Percentiles rank a stretch among this genome's conserved stretches.
These are phyloP conservation scores for Leucoraja erinaceus DNA, from an alignment of 2,113 vertebrate species.

Conservation along the genomic window DNA sequence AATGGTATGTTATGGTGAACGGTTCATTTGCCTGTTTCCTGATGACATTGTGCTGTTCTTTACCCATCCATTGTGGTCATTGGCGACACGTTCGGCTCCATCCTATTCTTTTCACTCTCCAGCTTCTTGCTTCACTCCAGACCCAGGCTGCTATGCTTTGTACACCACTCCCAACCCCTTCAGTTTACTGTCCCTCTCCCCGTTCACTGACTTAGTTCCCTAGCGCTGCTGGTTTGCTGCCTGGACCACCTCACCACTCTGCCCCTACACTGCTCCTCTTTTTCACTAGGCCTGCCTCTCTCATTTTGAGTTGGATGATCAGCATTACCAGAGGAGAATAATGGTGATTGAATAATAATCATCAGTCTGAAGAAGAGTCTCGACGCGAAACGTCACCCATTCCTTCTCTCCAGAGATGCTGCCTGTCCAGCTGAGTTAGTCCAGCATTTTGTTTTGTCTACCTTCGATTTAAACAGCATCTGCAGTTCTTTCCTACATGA, in stretches of 20 bases:
- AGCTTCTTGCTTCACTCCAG: not conserved
- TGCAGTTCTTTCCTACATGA: too few relatives aligned
- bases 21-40: not conserved
- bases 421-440: too few relatives aligned
- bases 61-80: not conserved
- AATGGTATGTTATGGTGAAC: not conserved
- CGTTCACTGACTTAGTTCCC: not conserved
- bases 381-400: too few relatives aligned
- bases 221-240: not conserved
- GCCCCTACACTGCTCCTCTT: not conserved
- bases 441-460: too few relatives aligned
- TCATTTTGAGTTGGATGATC: not conserved
- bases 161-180: not conserved
- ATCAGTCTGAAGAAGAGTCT: too few relatives aligned
- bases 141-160: not conserved
- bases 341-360: too few relatives aligned
- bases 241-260: not conserved
- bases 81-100: not conserved
- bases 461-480: too few relatives aligned
- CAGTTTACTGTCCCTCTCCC: too few relatives aligned
- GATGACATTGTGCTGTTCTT: too few relatives aligned
- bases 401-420: too few relatives aligned
- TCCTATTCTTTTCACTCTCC: not conserved
- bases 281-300: not conserved
- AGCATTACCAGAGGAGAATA: not conserved